Base-by-base conservation (phyloP, 1,140 invertebrate genomes). In the Dryas iulia region DNA sequence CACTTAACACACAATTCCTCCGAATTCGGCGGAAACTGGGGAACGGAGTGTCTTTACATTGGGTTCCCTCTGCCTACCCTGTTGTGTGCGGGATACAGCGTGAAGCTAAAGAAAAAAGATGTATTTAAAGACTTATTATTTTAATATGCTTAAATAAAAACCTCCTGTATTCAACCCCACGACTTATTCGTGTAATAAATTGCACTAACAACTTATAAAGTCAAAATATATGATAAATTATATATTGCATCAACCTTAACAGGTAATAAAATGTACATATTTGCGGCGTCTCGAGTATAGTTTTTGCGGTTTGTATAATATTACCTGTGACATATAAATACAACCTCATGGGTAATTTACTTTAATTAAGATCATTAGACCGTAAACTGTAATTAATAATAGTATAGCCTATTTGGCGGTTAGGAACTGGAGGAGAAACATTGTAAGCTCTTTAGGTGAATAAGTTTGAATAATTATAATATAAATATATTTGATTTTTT, bases 351-450 rank as follows among this genome's bases (percentile, higher is more conserved):
- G 59, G 61, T 69, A 62, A 62, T 69, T 62, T 69, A 58, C 31
- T 69, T 56, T 62, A 69, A 69, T 69, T 69, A 60, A 68, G 59
- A 68, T 54, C 58, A 59, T 62, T 61, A 53, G 59, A 68, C 47
- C 59, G 31, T 68, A 62, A 62, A 68, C 59, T 68, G 66, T 61
- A 62, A 68, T 68, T 53, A 57, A 68, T 68, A 33, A 52, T 67
- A 53, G 21, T 61, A 60, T 56, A 21, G 64, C 10, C 14, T 54
- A 35, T 47, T 54, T 63, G 23, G 61, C 12, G 61, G 61, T 63
- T 56, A 54, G n/a, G 7, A 11, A 10, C 52, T 39, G 60, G 30
- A 62, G 47, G 35, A 54, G 39, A 47, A 18, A 47, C 39, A 18
- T 47, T 35, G n/a, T 35, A 35, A 35, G 4, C 0, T 12, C 14